phyloP scores from a whole-genome alignment of 1,140 invertebrate species.

The Steinernema feltiae region DNA sequence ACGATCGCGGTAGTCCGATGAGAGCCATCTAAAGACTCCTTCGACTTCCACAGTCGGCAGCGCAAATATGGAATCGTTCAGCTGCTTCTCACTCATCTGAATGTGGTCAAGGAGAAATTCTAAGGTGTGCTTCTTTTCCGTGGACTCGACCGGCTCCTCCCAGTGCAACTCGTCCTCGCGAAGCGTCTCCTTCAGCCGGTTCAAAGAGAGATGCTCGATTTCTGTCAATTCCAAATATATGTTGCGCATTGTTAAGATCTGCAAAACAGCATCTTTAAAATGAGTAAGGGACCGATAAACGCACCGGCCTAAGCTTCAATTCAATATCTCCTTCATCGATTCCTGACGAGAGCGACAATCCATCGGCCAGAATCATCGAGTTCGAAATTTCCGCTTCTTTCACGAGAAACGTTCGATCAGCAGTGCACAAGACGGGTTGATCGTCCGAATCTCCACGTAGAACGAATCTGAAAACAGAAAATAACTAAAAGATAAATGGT shows the following conservation, averaged over 20 bases:
- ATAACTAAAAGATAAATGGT: too few species aligned
- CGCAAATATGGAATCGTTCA: not conserved
- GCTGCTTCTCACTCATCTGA: not conserved
- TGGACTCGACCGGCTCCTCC: not conserved
- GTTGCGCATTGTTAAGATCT: not conserved
- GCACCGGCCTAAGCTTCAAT: not conserved
- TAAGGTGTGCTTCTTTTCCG: not conserved
- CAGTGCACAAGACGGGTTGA: not conserved
- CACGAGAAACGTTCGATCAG: not conserved
- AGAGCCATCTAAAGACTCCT: not conserved
- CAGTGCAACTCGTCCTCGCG: not conserved
- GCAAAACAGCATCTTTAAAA: not conserved
- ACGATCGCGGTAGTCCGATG: not conserved
- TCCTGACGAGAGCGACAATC: not conserved
- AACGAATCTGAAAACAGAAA: not conserved
- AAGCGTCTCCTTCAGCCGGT: not conserved
- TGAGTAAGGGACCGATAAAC: not conserved
- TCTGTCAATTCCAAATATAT: not conserved
- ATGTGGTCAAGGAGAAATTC: not conserved
- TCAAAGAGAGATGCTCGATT: not conserved
- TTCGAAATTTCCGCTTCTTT: conserved; percentile 6
- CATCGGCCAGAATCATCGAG: not conserved
- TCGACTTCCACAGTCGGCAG: not conserved
- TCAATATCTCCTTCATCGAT: not conserved
- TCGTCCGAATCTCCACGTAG: not conserved